Conservation (phyloP, 2,113 vertebrate species). For the Dasyprocta punctata region DNA sequence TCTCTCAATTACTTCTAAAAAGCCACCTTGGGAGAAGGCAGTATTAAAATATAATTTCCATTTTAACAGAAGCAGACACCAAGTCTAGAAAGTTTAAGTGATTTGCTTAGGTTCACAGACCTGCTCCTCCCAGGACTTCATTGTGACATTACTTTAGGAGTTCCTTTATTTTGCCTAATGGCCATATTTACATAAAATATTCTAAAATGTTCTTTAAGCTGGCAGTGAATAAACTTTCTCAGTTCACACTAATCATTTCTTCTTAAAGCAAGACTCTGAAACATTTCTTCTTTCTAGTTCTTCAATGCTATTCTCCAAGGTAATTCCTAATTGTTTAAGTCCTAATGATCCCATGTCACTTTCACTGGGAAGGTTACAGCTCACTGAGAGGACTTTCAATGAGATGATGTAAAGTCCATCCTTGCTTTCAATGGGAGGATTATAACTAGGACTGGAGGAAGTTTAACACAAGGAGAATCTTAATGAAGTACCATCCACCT, state of each 20-base stretch:
- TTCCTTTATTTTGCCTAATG: background rate
- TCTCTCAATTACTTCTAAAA: slow-evolving; percentile 33
- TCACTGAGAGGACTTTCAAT: background rate
- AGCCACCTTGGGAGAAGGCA: background rate
- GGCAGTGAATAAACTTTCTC: background rate
- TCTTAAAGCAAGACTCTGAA: background rate
- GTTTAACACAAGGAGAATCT: background rate
- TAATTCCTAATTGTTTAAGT: background rate
- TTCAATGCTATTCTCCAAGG: background rate
- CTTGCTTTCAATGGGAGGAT: background rate
- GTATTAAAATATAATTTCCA: background rate
- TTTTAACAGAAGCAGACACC: background rate
- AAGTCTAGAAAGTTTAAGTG: slow-evolving; percentile 12
- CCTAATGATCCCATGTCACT: background rate
- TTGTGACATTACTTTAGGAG: background rate
- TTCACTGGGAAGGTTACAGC: background rate
- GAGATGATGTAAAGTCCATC: background rate
- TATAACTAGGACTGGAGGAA: background rate
- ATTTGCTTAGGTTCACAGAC: background rate
- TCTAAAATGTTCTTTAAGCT: background rate
- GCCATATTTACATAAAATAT: background rate
- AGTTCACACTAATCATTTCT: background rate
- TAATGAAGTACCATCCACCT: background rate
- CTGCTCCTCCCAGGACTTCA: background rate
- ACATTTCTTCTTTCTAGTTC: background rate